Conservation (phyloP, 2,888 invertebrate genomes). For the Apantesis nais region DNA sequence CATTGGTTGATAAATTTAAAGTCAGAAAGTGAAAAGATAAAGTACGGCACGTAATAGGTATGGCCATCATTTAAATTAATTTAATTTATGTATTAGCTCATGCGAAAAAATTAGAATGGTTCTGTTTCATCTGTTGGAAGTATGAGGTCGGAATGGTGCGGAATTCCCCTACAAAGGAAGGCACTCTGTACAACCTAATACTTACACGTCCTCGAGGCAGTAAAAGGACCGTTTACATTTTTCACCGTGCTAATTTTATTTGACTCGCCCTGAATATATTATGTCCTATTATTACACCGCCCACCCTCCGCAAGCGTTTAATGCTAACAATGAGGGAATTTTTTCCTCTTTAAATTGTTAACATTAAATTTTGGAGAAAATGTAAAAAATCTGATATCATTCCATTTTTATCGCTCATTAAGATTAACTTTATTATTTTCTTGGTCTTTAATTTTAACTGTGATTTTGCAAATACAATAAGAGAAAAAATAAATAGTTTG, state of each 20-base stretch:
- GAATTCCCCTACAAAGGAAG: slow-evolving; percentile 59
- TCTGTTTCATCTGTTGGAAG: slow-evolving; percentile 27
- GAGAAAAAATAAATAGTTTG: slow-evolving; percentile 31
- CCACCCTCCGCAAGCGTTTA: slow-evolving; percentile 74
- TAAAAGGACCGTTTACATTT: slow-evolving; percentile 84
- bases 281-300: slow-evolving; percentile 80
- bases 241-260: slow-evolving; percentile 86
- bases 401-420: slow-evolving; percentile 76
- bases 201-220: slow-evolving; percentile 79
- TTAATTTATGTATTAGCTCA: slow-evolving; percentile 20
- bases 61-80: slow-evolving; percentile 20
- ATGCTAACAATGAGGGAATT: slow-evolving; percentile 77
- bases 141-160: slow-evolving; percentile 28
- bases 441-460: slow-evolving; percentile 57
- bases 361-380: slow-evolving; percentile 75
- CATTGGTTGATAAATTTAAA: slow-evolving; percentile 30
- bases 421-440: slow-evolving; percentile 64
- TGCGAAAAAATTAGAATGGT: slow-evolving; percentile 34
- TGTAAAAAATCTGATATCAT: slow-evolving; percentile 76
- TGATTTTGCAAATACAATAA: slow-evolving; percentile 39
- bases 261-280: slow-evolving; percentile 85
- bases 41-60: slow-evolving; percentile 11
- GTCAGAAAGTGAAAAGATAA: slow-evolving; percentile 18
- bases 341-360: slow-evolving; percentile 77
- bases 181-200: slow-evolving; percentile 64